Evolutionary conservation across 2,888 invertebrate species (phyloP).

Genomic region (Tinea pellionella): DNA sequence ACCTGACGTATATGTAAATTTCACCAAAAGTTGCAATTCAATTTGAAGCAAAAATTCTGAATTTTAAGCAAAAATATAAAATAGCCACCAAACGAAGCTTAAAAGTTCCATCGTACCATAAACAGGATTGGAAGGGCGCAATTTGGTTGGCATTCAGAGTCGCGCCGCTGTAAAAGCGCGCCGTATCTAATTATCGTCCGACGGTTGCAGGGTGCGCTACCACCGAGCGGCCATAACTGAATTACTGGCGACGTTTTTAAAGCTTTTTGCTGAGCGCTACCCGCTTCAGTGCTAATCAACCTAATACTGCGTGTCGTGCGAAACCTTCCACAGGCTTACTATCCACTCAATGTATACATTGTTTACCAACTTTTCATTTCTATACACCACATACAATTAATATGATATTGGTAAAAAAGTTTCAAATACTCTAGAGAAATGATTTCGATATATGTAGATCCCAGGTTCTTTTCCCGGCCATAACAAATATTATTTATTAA

Average conservation of each 20-base stretch:
- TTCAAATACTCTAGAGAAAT: no score
- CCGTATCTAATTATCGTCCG: constrained; percentile 64
- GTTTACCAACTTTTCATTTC: not conserved
- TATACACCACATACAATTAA: not conserved
- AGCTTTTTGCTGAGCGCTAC: constrained; percentile 51
- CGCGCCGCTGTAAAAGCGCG: constrained; percentile 63
- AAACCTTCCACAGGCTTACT: constrained; percentile 20
- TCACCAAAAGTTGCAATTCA: constrained; percentile 4
- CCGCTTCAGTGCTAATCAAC: constrained; percentile 49
- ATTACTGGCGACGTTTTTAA: constrained; percentile 59
- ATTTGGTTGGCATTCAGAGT: constrained; percentile 63
- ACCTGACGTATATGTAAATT: not conserved
- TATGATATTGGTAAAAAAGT: not conserved
- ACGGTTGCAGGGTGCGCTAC: constrained; percentile 21
- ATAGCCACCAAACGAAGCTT: constrained; percentile 38
- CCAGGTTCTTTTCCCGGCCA: no score
- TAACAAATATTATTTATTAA: no score
- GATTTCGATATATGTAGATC: no score
- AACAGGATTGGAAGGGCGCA: constrained; percentile 63
- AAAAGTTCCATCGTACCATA: constrained; percentile 46
- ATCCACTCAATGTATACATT: not conserved
- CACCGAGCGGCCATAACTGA: constrained; percentile 38
- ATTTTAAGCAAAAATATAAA: constrained; percentile 24
- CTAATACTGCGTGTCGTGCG: constrained; percentile 46
- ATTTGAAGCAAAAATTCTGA: not conserved